Evolutionary conservation across 2,888 invertebrate species (phyloP).

Genomic region (Drosophila heteroneura): DNA sequence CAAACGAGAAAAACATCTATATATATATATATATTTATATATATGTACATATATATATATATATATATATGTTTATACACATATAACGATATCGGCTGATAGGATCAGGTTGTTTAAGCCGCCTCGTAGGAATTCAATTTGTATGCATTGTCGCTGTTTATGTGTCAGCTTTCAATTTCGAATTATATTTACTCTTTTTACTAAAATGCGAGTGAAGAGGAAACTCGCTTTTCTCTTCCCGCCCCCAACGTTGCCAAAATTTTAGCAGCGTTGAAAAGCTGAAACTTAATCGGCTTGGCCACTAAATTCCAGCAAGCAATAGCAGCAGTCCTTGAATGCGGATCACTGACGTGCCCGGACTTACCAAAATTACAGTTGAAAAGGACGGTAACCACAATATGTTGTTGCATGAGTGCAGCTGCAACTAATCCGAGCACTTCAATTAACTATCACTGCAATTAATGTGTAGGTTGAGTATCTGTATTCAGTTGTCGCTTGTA

Average conservation of each 20-base stretch:
- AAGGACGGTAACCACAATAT: constrained; percentile 8
- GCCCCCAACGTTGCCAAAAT: constrained; percentile 1
- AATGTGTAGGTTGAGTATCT: constrained; percentile 8
- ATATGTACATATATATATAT: background rate
- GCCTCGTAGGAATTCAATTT: constrained; percentile 32
- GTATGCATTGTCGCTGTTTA: constrained; percentile 12
- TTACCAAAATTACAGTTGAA: constrained; percentile 12
- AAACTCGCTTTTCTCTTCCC: background rate
- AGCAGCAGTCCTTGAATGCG: constrained; percentile 1
- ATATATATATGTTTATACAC: background rate
- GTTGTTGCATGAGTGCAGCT: constrained; percentile 12
- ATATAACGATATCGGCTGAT: background rate
- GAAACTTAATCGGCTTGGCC: constrained; percentile 38
- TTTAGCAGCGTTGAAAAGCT: constrained; percentile 15
- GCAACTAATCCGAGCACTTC: constrained; percentile 13
- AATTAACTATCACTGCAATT: constrained; percentile 14
- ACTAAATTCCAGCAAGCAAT: constrained; percentile 9
- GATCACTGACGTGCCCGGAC: constrained; percentile 3
- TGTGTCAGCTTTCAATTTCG: constrained; percentile 14
- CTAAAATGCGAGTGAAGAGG: constrained; percentile 7
- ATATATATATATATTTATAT: background rate
- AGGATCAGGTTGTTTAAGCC: constrained; percentile 10
- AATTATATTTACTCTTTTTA: constrained; percentile 22
- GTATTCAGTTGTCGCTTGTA: background rate
- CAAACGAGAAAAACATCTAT: constrained; percentile 7